A percentile compares a stretch with the other conserved stretches of the same genome.
These are phyloP conservation scores for Hylia prasina DNA, from an alignment of 2,113 vertebrate genomes.

Conservation along the genomic window DNA sequence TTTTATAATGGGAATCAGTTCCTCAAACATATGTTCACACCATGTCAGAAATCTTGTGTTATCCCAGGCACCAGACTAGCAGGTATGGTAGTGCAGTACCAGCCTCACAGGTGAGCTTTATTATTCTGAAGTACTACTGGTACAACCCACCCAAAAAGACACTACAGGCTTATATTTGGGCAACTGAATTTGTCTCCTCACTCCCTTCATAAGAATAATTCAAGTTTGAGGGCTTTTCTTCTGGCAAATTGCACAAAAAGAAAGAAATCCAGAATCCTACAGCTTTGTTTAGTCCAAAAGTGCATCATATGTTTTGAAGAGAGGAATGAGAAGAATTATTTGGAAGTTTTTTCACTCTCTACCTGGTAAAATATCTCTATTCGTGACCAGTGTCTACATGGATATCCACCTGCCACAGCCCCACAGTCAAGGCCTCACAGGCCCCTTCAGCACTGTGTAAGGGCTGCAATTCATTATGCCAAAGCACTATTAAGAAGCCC, in stretches of 20 bases:
- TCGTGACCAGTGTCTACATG: background rate
- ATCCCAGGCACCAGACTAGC: background rate
- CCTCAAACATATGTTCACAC: background rate
- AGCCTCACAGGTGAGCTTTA: background rate
- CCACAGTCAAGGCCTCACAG: background rate
- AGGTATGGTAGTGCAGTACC: background rate
- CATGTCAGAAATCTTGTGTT: background rate
- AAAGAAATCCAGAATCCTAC: background rate
- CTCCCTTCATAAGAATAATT: background rate
- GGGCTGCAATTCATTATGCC: background rate
- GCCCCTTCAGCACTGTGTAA: background rate
- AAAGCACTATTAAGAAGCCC: background rate
- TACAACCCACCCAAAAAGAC: background rate
- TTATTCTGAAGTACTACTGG: background rate
- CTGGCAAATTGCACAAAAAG: background rate
- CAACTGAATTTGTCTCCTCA: background rate
- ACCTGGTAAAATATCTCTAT: background rate
- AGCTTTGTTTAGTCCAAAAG: background rate
- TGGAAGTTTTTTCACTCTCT: background rate
- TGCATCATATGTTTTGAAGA: rapidly evolving
- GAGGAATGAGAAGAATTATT: background rate
- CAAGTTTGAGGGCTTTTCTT: background rate
- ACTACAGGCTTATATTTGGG: background rate
- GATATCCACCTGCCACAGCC: background rate
- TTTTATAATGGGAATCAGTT: background rate